Percentiles rank a stretch among this genome's conserved stretches.
Evolutionary conservation across 2,797 vertebrate species (phyloP).

Genomic region (Protonibea diacanthus): DNA sequence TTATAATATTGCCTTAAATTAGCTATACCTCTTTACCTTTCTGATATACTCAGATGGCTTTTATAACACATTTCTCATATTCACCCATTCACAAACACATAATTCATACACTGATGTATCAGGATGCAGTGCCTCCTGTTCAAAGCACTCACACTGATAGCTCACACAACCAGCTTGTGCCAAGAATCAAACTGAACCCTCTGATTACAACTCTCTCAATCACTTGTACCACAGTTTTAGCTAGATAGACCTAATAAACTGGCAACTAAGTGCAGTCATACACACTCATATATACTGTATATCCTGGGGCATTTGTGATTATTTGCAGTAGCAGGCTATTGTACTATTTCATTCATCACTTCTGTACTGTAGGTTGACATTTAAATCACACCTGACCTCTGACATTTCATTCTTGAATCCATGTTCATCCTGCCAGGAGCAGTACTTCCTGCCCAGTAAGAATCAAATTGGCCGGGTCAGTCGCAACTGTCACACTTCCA

Average conservation of each 20-base stretch:
- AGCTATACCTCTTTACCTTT: no score
- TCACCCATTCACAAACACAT: no score
- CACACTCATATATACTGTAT: not conserved
- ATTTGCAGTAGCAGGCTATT: not conserved
- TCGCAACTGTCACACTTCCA: conserved; percentile 87
- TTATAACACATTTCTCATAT: no score
- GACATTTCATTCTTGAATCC: conserved; percentile 44
- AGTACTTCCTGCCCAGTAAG: conserved; percentile 81
- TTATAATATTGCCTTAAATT: no score
- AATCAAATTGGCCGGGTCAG: conserved; percentile 83
- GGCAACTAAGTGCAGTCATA: not conserved
- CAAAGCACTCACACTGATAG: no score
- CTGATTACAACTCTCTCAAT: no score
- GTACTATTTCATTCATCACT: conserved; percentile 30
- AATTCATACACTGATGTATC: no score
- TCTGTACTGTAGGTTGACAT: conserved; percentile 40
- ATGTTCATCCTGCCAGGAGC: conserved; percentile 79
- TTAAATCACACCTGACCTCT: conserved; percentile 54
- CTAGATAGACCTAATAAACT: not conserved
- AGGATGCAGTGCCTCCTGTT: no score
- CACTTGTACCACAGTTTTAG: not conserved
- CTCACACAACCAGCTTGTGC: no score
- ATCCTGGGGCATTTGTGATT: not conserved
- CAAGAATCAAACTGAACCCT: no score
- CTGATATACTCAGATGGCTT: no score